Evolutionary conservation across 2,113 vertebrate genomes (phyloP).

Genomic region (Actinemys pallida): DNA sequence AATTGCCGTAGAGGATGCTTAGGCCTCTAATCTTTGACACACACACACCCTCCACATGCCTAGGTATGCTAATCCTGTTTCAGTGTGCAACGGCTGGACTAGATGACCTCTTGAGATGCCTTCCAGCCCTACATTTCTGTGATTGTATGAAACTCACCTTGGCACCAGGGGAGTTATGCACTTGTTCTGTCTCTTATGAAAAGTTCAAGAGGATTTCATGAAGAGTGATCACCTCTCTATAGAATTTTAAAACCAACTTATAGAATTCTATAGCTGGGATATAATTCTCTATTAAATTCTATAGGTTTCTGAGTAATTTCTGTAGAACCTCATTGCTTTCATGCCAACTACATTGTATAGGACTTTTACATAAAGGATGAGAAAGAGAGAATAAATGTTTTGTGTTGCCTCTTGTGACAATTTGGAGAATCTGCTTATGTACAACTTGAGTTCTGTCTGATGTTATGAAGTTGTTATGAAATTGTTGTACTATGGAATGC

Average conservation of each 20-base stretch:
- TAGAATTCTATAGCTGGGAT: neutral
- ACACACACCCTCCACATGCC: accelerated
- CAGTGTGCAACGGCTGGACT: neutral
- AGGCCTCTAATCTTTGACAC: neutral
- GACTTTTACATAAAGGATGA: neutral
- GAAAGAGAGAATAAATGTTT: neutral
- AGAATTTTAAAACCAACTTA: neutral
- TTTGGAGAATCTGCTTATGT: neutral
- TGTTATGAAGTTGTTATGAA: neutral
- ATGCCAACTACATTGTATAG: conserved; percentile 24
- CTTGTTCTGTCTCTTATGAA: neutral
- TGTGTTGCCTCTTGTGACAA: conserved; percentile 40
- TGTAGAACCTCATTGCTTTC: neutral
- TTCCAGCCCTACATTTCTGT: neutral
- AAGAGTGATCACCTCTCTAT: neutral
- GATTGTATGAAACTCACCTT: accelerated
- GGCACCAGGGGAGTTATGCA: neutral
- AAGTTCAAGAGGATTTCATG: neutral
- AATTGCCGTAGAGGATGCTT: accelerated
- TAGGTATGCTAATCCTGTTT: neutral
- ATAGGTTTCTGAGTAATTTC: neutral
- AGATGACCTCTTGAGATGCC: neutral
- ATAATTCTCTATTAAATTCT: conserved; percentile 13
- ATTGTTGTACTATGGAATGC: neutral
- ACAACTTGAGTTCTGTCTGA: neutral